Conservation (phyloP, 1,140 invertebrate species). For the Calycopis cecrops region DNA sequence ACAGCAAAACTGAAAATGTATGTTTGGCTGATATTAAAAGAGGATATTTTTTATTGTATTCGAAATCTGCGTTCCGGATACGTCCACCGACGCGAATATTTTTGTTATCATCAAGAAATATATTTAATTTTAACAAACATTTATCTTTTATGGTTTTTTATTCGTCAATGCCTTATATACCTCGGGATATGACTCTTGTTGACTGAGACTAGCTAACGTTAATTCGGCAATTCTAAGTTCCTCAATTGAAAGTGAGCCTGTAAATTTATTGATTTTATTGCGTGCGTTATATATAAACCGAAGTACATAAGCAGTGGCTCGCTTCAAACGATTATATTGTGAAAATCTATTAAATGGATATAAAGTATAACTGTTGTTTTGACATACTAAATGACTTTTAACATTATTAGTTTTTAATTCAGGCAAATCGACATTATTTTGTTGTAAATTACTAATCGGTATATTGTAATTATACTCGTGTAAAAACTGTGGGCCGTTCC, state of each 20-base stretch:
- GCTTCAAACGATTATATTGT: constrained; percentile 12
- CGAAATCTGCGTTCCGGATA: constrained; percentile 26
- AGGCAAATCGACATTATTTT: not conserved
- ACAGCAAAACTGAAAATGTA: no score
- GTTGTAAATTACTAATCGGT: not conserved
- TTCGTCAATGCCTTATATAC: constrained; percentile 15
- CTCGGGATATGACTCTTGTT: constrained; percentile 15
- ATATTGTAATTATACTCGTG: constrained; percentile 1
- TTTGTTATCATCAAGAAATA: no score
- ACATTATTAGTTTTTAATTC: not conserved
- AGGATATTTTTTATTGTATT: constrained; percentile 29
- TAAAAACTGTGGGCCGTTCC: constrained; percentile 22
- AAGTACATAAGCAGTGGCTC: constrained; percentile 15
- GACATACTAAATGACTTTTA: not conserved
- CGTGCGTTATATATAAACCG: constrained; percentile 23
- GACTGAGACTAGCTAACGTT: constrained; percentile 14
- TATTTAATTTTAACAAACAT: no score
- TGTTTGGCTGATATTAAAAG: no score
- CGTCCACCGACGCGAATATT: constrained; percentile 45
- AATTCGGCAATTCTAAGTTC: constrained; percentile 15
- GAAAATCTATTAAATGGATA: constrained; percentile 19
- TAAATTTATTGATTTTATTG: constrained; percentile 11
- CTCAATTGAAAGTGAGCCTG: constrained; percentile 17
- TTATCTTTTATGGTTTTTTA: no score
- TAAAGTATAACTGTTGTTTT: not conserved